phyloP scores from a whole-genome alignment of 2,113 vertebrate species.

The Emydura subglobosa region DNA sequence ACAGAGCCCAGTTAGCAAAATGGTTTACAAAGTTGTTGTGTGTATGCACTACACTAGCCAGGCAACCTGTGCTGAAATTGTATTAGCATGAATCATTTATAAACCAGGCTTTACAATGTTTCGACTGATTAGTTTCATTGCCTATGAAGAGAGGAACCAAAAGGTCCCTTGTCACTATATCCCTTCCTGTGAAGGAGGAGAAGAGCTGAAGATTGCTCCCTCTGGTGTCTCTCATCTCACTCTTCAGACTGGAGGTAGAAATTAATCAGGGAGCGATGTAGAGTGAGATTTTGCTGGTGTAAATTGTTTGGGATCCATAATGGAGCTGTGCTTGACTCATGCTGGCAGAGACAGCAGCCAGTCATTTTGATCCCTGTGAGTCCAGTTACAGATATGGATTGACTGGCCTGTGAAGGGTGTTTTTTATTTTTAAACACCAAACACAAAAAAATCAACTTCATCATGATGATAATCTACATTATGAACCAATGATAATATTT shows the following conservation, averaged over 20 bases:
- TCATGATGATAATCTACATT: background rate
- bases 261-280: background rate
- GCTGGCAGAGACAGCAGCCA: background rate
- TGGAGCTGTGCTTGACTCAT: background rate
- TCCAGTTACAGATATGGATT: background rate
- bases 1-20: background rate
- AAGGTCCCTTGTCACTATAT: fast-evolving
- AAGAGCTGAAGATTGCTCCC: background rate
- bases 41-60: background rate
- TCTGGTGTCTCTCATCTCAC: background rate
- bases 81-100: background rate
- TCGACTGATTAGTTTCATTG: background rate
- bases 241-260: background rate
- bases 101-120: background rate
- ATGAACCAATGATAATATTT: background rate
- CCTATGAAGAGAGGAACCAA: background rate
- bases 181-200: background rate
- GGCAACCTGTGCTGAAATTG: background rate
- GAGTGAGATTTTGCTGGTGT: background rate
- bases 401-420: background rate
- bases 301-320: background rate
- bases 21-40: background rate
- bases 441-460: background rate
- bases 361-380: background rate
- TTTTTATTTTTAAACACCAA: background rate